These are phyloP conservation scores for Tragopan temminckii DNA, from an alignment of 2,797 vertebrate genomes.

Conservation along the genomic window DNA sequence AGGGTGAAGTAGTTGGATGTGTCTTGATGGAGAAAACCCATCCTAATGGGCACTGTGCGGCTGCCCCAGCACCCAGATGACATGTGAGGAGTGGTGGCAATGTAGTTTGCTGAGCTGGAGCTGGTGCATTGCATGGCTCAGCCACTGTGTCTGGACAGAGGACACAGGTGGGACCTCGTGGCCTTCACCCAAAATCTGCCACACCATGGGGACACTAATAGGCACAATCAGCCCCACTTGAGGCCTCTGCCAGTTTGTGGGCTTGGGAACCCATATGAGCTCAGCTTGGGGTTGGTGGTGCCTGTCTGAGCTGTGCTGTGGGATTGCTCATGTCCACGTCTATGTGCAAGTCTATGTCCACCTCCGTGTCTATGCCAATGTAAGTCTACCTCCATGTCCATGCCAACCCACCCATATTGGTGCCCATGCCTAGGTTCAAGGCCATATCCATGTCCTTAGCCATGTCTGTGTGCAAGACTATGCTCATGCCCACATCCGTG, in stretches of 20 bases:
- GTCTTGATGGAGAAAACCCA: neutral
- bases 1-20: neutral
- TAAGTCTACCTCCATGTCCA: neutral
- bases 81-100: neutral
- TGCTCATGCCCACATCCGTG: too few relatives aligned
- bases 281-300: neutral
- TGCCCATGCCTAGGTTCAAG: neutral
- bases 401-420: neutral
- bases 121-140: neutral
- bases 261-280: neutral
- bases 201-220: neutral
- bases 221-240: neutral
- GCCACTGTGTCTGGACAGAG: too few relatives aligned
- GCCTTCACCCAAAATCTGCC: neutral
- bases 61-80: neutral
- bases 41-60: neutral
- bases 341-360: too few relatives aligned
- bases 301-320: neutral
- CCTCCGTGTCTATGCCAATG: too few relatives aligned
- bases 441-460: too few relatives aligned
- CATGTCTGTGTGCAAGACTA: too few relatives aligned
- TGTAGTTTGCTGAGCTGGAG: neutral
- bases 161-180: too few relatives aligned
- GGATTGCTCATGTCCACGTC: too few relatives aligned
- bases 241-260: accelerated